Percentiles rank a stretch among this genome's conserved stretches.
phyloP scores from a whole-genome alignment of 2,888 invertebrate genomes.

The Lycocerus yunnanus region DNA sequence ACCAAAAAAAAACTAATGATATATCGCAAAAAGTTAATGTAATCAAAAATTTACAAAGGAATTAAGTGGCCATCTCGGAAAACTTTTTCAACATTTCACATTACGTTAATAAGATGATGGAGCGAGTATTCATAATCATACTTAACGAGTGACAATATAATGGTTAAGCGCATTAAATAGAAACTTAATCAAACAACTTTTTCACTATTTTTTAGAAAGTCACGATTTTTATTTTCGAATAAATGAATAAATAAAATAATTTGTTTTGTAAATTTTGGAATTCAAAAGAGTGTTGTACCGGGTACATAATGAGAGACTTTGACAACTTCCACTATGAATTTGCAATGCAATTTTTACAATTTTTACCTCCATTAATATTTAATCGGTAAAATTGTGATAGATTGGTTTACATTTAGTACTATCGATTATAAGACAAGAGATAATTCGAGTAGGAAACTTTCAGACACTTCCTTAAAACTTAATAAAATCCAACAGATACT shows the following conservation, averaged over 20 bases:
- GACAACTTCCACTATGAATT: neutral
- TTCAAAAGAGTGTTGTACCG: neutral
- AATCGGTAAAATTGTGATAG: neutral
- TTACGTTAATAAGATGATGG: slow-evolving; percentile 1
- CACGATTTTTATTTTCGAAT: neutral
- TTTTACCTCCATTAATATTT: neutral
- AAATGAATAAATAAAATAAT: neutral
- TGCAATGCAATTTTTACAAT: too few relatives aligned
- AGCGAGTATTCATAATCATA: neutral
- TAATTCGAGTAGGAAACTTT: neutral
- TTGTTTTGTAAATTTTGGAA: neutral
- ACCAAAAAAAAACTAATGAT: neutral
- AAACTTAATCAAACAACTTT: neutral
- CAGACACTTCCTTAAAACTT: neutral
- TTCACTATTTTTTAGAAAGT: neutral
- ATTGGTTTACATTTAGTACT: neutral
- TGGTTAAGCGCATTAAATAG: neutral
- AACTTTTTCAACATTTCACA: neutral
- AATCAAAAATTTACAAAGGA: neutral
- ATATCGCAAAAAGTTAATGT: neutral
- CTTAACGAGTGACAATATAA: neutral
- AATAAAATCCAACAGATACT: neutral
- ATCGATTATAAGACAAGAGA: neutral
- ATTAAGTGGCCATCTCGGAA: neutral
- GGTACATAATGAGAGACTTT: neutral